Percentiles rank a stretch among this genome's conserved stretches.
These are phyloP conservation scores for Zygaena filipendulae DNA, from an alignment of 2,888 invertebrate genomes.

Conservation along the genomic window DNA sequence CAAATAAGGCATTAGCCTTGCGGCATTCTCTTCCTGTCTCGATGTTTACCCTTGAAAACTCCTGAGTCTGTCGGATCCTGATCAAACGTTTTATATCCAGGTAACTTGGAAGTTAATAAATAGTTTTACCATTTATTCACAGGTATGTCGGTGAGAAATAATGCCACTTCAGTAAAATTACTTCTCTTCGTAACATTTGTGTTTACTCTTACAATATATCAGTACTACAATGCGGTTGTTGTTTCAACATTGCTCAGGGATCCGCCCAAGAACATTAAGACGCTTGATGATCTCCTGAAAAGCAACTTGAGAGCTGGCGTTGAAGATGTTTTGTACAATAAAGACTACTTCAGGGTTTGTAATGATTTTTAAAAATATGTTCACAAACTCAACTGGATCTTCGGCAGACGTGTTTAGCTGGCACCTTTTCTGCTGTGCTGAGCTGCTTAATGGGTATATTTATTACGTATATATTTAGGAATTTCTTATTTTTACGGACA, in stretches of 20 bases:
- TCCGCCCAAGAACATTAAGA: constrained; percentile 70
- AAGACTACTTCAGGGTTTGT: constrained; percentile 71
- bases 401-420: background rate
- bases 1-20: too few relatives aligned
- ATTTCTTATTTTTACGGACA: too few relatives aligned
- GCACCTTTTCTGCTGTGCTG: too few relatives aligned
- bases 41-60: too few relatives aligned
- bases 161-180: constrained; percentile 59
- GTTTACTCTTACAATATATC: constrained; percentile 71
- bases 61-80: too few relatives aligned
- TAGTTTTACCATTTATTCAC: too few relatives aligned
- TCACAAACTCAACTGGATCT: background rate
- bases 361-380: too few relatives aligned
- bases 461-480: too few relatives aligned
- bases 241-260: constrained; percentile 73
- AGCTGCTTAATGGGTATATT: too few relatives aligned
- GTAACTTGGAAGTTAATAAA: too few relatives aligned
- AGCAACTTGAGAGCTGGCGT: constrained; percentile 71
- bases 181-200: constrained; percentile 62
- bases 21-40: too few relatives aligned
- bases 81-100: too few relatives aligned
- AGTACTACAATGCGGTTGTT: constrained; percentile 77
- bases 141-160: constrained; percentile 52
- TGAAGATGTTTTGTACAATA: constrained; percentile 72
- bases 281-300: constrained; percentile 64